Evolutionary conservation across 2,888 invertebrate species (phyloP).

Genomic region (Phengaris alcon): DNA sequence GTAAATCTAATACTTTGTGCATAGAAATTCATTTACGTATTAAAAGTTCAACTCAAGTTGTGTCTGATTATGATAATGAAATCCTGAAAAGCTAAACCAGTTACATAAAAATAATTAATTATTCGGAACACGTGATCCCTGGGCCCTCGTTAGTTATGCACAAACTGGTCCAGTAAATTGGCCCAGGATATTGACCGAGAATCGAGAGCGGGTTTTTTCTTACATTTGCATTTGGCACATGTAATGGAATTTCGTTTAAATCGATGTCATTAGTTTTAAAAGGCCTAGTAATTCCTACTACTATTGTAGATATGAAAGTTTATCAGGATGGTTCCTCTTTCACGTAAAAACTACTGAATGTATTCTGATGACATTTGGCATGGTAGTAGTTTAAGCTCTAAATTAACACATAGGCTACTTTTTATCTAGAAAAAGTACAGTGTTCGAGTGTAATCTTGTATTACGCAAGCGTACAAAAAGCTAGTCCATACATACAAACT

Average conservation of each 20-base stretch:
- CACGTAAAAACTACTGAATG: no score
- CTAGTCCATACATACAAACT: no score
- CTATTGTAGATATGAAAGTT: no score
- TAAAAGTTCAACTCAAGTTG: background rate
- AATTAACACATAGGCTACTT: no score
- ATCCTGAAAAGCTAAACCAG: conserved; percentile 2
- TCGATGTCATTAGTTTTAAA: no score
- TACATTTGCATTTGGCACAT: background rate
- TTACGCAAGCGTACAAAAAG: no score
- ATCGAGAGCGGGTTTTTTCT: background rate
- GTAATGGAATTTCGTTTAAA: background rate
- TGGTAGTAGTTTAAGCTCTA: no score
- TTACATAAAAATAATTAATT: background rate
- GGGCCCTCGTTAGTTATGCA: conserved; percentile 1
- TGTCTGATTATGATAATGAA: background rate
- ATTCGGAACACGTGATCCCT: background rate
- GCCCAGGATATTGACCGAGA: conserved; percentile 2
- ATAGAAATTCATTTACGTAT: background rate
- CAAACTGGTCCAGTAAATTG: background rate
- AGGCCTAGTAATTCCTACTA: no score
- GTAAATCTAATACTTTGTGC: background rate
- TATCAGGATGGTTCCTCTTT: no score
- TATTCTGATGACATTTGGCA: no score
- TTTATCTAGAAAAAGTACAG: no score
- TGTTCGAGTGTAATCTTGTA: no score